Base-by-base conservation (phyloP, 2,113 vertebrate genomes). In the Crotalus helleri region DNA sequence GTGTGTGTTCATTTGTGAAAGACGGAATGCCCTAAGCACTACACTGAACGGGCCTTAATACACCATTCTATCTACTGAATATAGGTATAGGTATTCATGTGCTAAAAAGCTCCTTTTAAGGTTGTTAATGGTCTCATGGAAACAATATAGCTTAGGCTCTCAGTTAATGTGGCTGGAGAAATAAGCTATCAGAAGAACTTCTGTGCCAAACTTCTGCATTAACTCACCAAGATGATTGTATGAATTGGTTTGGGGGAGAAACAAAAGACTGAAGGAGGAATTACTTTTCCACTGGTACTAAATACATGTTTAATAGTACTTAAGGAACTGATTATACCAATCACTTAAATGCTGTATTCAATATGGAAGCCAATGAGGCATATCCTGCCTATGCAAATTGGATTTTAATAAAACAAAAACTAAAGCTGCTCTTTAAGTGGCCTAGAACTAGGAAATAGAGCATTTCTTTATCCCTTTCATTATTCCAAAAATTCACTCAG, bases 311-410 rank as follows among this genome's bases (percentile, higher is more conserved):
- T 85, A 91, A 55, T 91, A 58, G 90, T 86, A 85, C 53, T 91
- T 91, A 85, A 91, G 53, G 4, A 85, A n/a, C 90, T 85, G 53
- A 85, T 85, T 85, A 91, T 46, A 54, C 53, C 26, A 55, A 26
- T 91, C 74, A 91, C 53, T 58, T 57, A 57, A 85, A 85, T n/a
- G 55, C 81, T 49, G 81, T 59, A 49, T 87, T 91, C 55, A 87
- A 51, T 91, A 91, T 87, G 74, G 91, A 86, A 91, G 17, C 55
- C 57, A 21, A 46, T 86, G 55, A 61, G 91, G 64, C 90, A 57
- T 91, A 74, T 81, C 39, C 39, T 91, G 26, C 55, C 58, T 57
- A 26, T 91, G 81, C 49, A 91, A 91, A 91, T n/a, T 59, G 81
- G 55, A 59, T 49, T 86, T 44, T 49, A 51, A n/a, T 12, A 61